Conservation (phyloP, 2,113 vertebrate genomes). For the Trichomycterus rosablanca region DNA sequence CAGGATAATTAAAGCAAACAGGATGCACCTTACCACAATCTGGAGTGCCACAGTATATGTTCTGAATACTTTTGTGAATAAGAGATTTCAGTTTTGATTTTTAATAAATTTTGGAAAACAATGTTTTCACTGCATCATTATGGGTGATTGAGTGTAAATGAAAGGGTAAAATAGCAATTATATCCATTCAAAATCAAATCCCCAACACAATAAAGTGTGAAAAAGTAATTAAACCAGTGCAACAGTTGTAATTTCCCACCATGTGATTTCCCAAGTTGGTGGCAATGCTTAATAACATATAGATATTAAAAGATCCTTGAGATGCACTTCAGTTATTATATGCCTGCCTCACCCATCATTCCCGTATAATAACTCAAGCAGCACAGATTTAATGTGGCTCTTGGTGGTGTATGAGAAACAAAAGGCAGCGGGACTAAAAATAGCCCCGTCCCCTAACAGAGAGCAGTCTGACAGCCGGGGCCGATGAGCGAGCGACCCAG, state of each 20-base stretch:
- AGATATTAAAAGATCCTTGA: conserved; percentile 14
- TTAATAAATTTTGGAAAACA: too few species aligned
- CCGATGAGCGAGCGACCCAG: conserved; percentile 24
- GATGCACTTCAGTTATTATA: conserved; percentile 5
- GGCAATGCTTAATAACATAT: too few species aligned
- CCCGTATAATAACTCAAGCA: not conserved
- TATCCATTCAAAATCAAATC: too few species aligned
- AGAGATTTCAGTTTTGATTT: too few species aligned
- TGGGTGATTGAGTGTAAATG: too few species aligned
- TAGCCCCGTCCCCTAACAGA: conserved; percentile 43
- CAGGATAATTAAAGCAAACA: too few species aligned
- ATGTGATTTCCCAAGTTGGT: not conserved
- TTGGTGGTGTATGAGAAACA: conserved; percentile 45
- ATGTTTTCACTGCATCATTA: too few species aligned
- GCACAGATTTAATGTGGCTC: conserved; percentile 29
- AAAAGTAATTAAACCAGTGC: conserved; percentile 9
- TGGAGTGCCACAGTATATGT: too few species aligned
- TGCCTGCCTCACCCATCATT: not conserved
- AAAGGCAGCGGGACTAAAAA: conserved; percentile 49
- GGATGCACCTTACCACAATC: too few species aligned
- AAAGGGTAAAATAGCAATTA: too few species aligned
- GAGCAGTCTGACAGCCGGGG: conserved; percentile 34
- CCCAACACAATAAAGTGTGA: too few species aligned
- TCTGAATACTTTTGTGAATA: too few species aligned
- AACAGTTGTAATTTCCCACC: conserved; percentile 2